These are phyloP conservation scores for Ornithoptera alexandrae DNA, from an alignment of 2,888 invertebrate species.

Conservation along the genomic window DNA sequence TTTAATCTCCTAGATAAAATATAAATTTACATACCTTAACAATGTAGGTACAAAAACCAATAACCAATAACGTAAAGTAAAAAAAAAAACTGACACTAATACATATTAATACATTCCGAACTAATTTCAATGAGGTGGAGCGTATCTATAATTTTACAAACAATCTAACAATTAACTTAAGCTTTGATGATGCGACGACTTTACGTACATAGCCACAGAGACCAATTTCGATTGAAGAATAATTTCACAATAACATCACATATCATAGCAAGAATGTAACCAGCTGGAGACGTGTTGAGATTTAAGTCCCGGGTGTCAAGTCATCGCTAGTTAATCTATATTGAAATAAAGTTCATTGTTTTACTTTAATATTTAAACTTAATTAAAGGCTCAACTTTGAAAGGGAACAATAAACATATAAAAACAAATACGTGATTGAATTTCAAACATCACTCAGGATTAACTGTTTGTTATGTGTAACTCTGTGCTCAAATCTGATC, in stretches of 20 bases:
- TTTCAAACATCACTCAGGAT: conserved; percentile 1
- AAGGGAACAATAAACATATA: conserved; percentile 24
- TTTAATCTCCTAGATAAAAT: conserved; percentile 39
- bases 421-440: conserved; percentile 25
- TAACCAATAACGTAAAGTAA: conserved; percentile 66
- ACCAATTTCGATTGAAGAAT: conserved; percentile 1
- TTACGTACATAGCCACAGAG: conserved; percentile 3
- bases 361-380: conserved; percentile 64
- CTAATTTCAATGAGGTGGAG: conserved; percentile 64
- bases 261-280: conserved; percentile 31
- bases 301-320: conserved; percentile 67
- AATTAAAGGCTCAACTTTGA: conserved; percentile 51
- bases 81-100: conserved; percentile 67
- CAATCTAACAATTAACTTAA: conserved; percentile 28
- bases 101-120: conserved; percentile 70
- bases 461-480: neutral
- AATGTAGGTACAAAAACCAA: conserved; percentile 64
- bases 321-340: conserved; percentile 77
- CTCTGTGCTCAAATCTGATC: neutral
- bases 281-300: conserved; percentile 42
- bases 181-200: conserved; percentile 8
- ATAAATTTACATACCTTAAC: conserved; percentile 63
- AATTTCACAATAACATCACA: neutral
- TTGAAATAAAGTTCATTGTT: conserved; percentile 77
- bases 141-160: conserved; percentile 47